Evolutionary conservation across 2,888 invertebrate species (phyloP), one percentile per base, ranked within the genome.

Genomic region (Drosophila yooni): DNA sequence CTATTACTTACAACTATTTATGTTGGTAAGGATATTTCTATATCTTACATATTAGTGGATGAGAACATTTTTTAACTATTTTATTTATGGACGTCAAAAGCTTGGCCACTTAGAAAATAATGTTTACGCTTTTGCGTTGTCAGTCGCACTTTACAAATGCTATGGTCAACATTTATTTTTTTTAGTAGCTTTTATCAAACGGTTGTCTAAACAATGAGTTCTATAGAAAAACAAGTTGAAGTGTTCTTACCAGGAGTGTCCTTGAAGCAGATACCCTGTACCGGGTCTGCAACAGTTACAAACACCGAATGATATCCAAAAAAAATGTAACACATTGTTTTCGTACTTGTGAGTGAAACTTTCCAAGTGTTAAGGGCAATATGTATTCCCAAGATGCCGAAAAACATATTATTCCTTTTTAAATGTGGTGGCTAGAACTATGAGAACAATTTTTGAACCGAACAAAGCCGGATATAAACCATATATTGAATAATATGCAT

Each of bases 141-240:
- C 21, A 31, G 34, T n/a, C 27, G 27, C 31, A 63, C 31, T 56
- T 75, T 13, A 43, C 53, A 43, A 66, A 53, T 64, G 50, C 10
- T 38, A 50, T 34, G 57, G 58, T 64, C 66, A 84, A 78, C 60
- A 82, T 82, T 88, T 78, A 81, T 65, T 72, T 69, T 56, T 48
- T 63, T 53, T 62, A 68, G 53, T 68, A 74, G 83, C 83, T 75
- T 78, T 76, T 62, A 29, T 48, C 11, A 58, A 66, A 60, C 21
- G 18, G n/a, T 48, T 61, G 18, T 15, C 33, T 25, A 33, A 52
- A 21, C 64, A 58, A 59, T 34, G 43, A 38, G 46, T 63, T 40
- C 6, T 8, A 15, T 21, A 25, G 13, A 38, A 27, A 34, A 48
- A 27, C 8, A 34, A 58, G 34, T 43, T 15, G 21, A 29, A 27